Evolutionary conservation across 2,888 invertebrate genomes (phyloP), one percentile per base, ranked within the genome.

Genomic region (Gisinianus flammeolus): DNA sequence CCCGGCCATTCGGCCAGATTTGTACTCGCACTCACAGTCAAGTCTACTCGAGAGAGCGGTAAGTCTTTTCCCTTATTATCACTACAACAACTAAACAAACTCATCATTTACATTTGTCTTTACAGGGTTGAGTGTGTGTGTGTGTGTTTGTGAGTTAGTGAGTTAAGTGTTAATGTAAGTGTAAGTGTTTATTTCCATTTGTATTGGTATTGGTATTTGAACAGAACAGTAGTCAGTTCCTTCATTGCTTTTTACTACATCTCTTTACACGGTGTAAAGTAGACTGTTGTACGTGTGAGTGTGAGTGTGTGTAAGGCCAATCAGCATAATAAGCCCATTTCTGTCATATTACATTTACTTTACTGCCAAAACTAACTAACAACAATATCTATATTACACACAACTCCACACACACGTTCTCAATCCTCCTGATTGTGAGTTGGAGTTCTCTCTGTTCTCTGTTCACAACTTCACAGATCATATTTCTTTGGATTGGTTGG

Each of bases 1-100:
- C 72, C 84, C 84, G 79, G 84, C 83, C 76, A 81, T 84, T 75
- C 80, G 84, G 81, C 83, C 84, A 52, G 83, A 84, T 78, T 79
- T 84, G 70, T 83, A 84, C 78, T 80, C 83, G 69, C 82, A 83
- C 76, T 79, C 83, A 22, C 83, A 79, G 56, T 77, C 78, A n/a
- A 76, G 58, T 79, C 82, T 82, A 35, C 82, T 82, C 58, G 84
- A 84, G 44, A 81, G 82, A 82, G 75, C 83, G 82, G 84, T 84
- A 82, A 84, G 84, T 77, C 67, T 28, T 56, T 28, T 28, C 31
- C 6, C 44, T 24, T 44, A 31, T 16, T 4, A 66, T n/a, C 2
- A 1, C 58, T 24, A 22, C n/a, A 22, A 58, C 58, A 44, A 44
- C 44, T 4, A 44, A 16, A 44, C 16, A 44, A 44, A 44, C 44